These are phyloP conservation scores for Propsilocerus akamusi DNA, from an alignment of 1,140 invertebrate species.

Conservation along the genomic window DNA sequence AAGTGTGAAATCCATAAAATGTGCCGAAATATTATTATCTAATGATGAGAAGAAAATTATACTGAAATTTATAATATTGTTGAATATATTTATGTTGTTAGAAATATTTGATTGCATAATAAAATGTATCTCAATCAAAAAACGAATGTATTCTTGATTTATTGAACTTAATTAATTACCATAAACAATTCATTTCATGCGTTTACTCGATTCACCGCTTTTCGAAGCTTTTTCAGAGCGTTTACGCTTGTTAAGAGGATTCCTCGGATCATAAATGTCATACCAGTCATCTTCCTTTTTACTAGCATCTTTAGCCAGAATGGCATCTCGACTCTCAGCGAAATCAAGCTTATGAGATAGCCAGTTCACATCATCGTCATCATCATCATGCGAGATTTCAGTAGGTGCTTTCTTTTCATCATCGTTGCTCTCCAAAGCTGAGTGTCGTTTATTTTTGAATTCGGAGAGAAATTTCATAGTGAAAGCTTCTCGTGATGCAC, in stretches of 20 bases:
- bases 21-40: no score
- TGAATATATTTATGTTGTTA: no score
- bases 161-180: no score
- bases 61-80: no score
- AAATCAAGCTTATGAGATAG: conserved; percentile 63
- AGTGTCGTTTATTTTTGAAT: conserved; percentile 61
- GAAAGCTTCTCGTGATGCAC: conserved; percentile 42
- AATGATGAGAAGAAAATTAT: no score
- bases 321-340: conserved; percentile 43
- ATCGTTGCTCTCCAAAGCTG: conserved; percentile 35
- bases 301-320: conserved; percentile 89
- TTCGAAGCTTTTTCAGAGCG: conserved; percentile 34
- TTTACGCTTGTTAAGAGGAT: conserved; percentile 81
- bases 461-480: conserved; percentile 63
- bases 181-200: neutral
- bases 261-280: conserved; percentile 88
- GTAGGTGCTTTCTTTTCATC: conserved; percentile 14
- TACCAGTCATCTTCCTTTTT: conserved; percentile 89
- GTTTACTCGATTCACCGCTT: neutral
- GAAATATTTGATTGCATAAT: no score
- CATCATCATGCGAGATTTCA: conserved; percentile 18
- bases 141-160: no score
- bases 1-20: no score
- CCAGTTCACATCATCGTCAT: conserved; percentile 26
- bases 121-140: no score